Evolutionary conservation across 2,797 vertebrate genomes (phyloP).

Genomic region (Danio kyathit): DNA sequence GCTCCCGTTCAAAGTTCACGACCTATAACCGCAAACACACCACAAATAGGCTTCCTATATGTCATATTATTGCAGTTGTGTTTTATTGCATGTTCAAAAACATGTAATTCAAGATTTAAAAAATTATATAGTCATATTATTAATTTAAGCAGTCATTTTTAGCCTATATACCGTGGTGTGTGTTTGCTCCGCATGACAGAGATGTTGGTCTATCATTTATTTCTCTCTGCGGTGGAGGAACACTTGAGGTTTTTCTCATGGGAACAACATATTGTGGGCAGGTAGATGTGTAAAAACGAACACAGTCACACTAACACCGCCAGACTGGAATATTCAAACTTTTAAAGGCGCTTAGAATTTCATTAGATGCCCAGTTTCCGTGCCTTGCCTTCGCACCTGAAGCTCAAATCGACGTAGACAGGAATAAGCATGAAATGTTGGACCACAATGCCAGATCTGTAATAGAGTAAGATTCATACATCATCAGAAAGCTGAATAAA

Average conservation of each 20-base stretch:
- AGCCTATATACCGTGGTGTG: no score
- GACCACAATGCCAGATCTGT: no score
- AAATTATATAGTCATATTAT: no score
- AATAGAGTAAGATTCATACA: no score
- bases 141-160: no score
- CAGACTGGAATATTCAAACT: conserved; percentile 9
- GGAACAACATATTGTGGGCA: conserved; percentile 40
- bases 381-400: conserved; percentile 34
- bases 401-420: not conserved
- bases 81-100: not conserved
- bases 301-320: conserved; percentile 45
- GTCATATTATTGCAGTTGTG: not conserved
- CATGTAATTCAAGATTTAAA: no score
- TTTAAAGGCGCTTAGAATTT: not conserved
- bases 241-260: conserved; percentile 45
- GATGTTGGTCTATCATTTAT: not conserved
- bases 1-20: conserved; percentile 43
- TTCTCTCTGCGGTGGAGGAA: not conserved
- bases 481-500: no score
- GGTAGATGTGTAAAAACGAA: conserved; percentile 50
- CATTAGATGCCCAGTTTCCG: conserved; percentile 7
- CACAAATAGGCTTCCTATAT: no score
- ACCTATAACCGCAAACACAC: conserved; percentile 20
- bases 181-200: no score
- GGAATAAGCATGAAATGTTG: not conserved